Base-by-base conservation (phyloP, 35 echinoderm and acorn worm species). In the Amphiura filiformis region DNA sequence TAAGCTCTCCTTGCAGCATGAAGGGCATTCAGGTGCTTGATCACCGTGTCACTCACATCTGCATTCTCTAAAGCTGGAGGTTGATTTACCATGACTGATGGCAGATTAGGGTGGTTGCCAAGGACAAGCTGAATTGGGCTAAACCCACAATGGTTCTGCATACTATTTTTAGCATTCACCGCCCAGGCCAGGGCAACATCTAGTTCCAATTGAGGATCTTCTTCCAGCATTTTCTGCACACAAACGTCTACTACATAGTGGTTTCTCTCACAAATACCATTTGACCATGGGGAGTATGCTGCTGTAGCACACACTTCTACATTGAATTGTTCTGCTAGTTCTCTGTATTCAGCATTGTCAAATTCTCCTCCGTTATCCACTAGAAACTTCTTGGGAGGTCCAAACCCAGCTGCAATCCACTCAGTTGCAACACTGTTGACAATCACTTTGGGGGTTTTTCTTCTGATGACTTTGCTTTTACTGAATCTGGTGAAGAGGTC, bases 321-420 rank as follows among this genome's bases (percentile, higher is more conserved):
- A 32, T 80, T 80, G 78, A 34, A 34, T 80, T 80, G 78, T 80
- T 36, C 78, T 11, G 78, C 78, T n/a, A 80, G 26, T 70, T 83
- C 81, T 49, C 81, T 79, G 76, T 80, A 88, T 88, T 88, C 76
- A n/a, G 76, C 76, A 88, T 88, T 80, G 86, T 88, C 39, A 32
- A 88, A 88, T 56, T 88, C 86, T 11, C 86, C 81, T 32, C 39
- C 86, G 13, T 41, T 83, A 17, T 41, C 39, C 14, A 47, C 13
- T 39, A 4, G 30, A 41, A 49, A 83, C 18, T 84, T 90, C 81
- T 76, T 90, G 1, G 88, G 88, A 26, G 88, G 80, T 32, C 81
- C 88, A 76, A 90, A 76, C 26, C 88, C 88, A 84, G 88, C 80
- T 36, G 88, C 88, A 37, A 90, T 90, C 80, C 80, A 90, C 75